phyloP scores from a whole-genome alignment of 1,140 invertebrate species.

The Homalodisca vitripennis region DNA sequence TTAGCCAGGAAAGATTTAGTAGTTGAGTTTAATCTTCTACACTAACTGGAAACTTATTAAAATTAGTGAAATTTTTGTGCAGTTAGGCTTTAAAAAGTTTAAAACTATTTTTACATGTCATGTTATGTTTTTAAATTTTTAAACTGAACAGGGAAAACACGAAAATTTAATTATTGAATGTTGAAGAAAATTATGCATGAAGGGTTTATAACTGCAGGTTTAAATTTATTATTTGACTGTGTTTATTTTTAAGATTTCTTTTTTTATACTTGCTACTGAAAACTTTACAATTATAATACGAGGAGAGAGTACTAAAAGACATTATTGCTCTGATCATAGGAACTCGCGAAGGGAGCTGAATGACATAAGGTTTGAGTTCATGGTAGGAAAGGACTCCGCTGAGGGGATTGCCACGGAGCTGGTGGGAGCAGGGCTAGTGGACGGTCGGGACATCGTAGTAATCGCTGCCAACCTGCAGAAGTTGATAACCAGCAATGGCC shows the following conservation, averaged over 20 bases:
- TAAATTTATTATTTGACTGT: too few species aligned
- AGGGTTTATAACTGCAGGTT: not conserved
- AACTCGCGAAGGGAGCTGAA: conserved; percentile 91
- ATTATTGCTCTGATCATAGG: conserved; percentile 47
- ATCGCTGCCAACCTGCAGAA: conserved; percentile 92
- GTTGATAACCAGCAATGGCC: conserved; percentile 69
- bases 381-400: conserved; percentile 85
- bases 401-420: conserved; percentile 94
- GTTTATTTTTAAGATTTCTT: too few species aligned
- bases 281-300: not conserved
- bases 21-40: too few species aligned
- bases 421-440: conserved; percentile 91
- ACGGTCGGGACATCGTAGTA: conserved; percentile 84
- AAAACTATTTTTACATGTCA: too few species aligned
- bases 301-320: not conserved
- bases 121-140: too few species aligned
- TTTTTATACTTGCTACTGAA: not conserved
- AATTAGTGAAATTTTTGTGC: too few species aligned
- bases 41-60: too few species aligned
- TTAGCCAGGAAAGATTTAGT: too few species aligned
- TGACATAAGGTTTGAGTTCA: conserved; percentile 97
- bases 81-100: too few species aligned
- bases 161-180: too few species aligned
- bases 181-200: too few species aligned
- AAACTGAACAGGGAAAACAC: too few species aligned